Percentiles rank a stretch among this genome's conserved stretches.
These are phyloP conservation scores for Drosophila orosa DNA, from an alignment of 1,140 invertebrate species.

Conservation along the genomic window DNA sequence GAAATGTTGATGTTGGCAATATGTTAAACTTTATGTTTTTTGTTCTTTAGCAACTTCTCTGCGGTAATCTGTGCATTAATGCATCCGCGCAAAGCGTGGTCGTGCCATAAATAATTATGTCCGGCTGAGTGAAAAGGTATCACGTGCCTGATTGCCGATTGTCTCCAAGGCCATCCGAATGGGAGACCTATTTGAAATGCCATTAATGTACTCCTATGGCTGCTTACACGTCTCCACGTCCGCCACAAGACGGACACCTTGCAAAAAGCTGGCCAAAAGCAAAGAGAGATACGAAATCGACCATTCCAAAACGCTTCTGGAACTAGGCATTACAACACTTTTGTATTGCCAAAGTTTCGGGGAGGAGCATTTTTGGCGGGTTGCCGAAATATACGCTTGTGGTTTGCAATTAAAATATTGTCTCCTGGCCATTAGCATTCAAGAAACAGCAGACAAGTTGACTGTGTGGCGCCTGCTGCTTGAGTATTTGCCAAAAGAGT, in stretches of 20 bases:
- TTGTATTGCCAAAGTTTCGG: slow-evolving; percentile 3
- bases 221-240: slow-evolving; percentile 39
- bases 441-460: slow-evolving; percentile 16
- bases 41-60: neutral
- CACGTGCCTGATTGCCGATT: slow-evolving; percentile 21
- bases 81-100: slow-evolving; percentile 4
- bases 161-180: slow-evolving; percentile 29
- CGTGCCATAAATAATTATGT: slow-evolving; percentile 40
- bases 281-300: slow-evolving; percentile 8
- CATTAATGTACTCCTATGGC: slow-evolving; percentile 43
- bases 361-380: neutral
- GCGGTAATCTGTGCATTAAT: slow-evolving; percentile 9
- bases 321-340: slow-evolving; percentile 24
- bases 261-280: slow-evolving; percentile 36
- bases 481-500: slow-evolving; percentile 21
- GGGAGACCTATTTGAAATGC: slow-evolving; percentile 48
- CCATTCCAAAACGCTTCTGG: slow-evolving; percentile 36
- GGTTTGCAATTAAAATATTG: slow-evolving; percentile 31
- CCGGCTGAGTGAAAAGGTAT: slow-evolving; percentile 17
- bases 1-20: too few relatives aligned
- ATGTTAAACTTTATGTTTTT: too few relatives aligned
- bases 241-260: slow-evolving; percentile 45
- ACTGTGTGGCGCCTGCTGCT: slow-evolving; percentile 28
- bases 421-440: slow-evolving; percentile 32
- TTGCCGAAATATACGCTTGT: slow-evolving; percentile 9